A percentile compares a stretch with the other conserved stretches of the same genome.
Evolutionary conservation across 2,888 invertebrate species (phyloP).

Genomic region (Clistopyga incitator): DNA sequence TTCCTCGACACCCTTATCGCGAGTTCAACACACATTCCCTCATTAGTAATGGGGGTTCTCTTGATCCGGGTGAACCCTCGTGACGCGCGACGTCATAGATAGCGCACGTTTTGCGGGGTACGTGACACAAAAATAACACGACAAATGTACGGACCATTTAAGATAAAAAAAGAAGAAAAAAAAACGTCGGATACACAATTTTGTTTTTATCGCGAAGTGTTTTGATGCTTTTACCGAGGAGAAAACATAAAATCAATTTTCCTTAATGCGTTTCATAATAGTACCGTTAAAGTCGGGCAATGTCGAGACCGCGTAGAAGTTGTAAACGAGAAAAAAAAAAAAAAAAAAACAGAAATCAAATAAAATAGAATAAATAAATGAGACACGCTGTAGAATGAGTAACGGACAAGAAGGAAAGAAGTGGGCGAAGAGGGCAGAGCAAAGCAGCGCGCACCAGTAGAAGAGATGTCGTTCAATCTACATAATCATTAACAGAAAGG

Average conservation of each 20-base stretch:
- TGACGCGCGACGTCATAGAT: slow-evolving; percentile 37
- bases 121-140: slow-evolving; percentile 33
- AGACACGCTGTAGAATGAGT: slow-evolving; percentile 3
- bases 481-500: slow-evolving; percentile 83
- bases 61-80: slow-evolving; percentile 20
- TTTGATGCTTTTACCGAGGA: neutral
- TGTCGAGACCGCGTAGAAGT: neutral
- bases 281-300: neutral
- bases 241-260: slow-evolving; percentile 21
- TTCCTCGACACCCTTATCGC: slow-evolving; percentile 74
- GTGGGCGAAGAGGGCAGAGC: slow-evolving; percentile 39
- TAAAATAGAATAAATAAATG: slow-evolving; percentile 15
- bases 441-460: slow-evolving; percentile 61
- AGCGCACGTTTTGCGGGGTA: slow-evolving; percentile 50
- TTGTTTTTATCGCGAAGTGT: neutral
- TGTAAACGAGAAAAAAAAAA: slow-evolving; percentile 9
- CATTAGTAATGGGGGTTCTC: slow-evolving; percentile 71
- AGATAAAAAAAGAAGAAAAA: slow-evolving; percentile 3
- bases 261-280: too few species aligned
- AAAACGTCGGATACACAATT: neutral
- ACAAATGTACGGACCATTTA: slow-evolving; percentile 17
- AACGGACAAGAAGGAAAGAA: slow-evolving; percentile 34
- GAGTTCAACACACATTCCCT: slow-evolving; percentile 76
- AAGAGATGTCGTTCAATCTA: slow-evolving; percentile 83
- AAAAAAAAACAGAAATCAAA: slow-evolving; percentile 1